Evolutionary conservation across 2,113 vertebrate genomes (phyloP).

Genomic region (Eupsittula cactorum): DNA sequence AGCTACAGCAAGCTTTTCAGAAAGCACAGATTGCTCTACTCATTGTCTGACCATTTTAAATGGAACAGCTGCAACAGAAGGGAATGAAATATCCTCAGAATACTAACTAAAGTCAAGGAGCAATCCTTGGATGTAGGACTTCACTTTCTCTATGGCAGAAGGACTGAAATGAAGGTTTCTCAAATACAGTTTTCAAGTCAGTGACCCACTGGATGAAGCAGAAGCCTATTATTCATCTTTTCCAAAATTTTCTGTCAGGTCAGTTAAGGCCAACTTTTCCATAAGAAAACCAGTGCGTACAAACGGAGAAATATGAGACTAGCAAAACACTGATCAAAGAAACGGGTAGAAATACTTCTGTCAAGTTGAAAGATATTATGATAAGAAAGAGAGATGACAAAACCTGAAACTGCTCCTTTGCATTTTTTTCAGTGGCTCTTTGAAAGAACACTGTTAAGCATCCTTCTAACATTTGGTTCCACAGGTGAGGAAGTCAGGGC

Average conservation of each 20-base stretch:
- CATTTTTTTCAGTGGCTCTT: not conserved
- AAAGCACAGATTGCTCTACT: not conserved
- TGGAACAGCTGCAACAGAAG: not conserved
- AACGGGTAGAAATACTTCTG: not conserved
- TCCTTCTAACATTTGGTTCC: not conserved
- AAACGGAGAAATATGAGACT: not conserved
- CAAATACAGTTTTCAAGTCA: not conserved
- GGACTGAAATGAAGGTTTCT: not conserved
- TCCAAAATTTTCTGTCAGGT: not conserved
- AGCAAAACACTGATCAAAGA: not conserved
- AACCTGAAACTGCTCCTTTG: not conserved
- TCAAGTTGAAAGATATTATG: not conserved
- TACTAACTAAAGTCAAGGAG: not conserved
- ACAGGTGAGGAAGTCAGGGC: not conserved
- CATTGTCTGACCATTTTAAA: not conserved
- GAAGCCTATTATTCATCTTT: not conserved
- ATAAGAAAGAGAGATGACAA: not conserved
- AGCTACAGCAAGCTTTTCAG: not conserved
- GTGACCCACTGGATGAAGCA: not conserved
- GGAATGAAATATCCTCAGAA: not conserved
- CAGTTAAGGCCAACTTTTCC: not conserved
- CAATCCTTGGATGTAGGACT: not conserved
- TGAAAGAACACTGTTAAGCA: not conserved
- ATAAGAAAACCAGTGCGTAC: not conserved
- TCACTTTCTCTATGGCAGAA: not conserved